Base-by-base conservation (phyloP, 2,888 invertebrate species). In the Galerucella nymphaeae region DNA sequence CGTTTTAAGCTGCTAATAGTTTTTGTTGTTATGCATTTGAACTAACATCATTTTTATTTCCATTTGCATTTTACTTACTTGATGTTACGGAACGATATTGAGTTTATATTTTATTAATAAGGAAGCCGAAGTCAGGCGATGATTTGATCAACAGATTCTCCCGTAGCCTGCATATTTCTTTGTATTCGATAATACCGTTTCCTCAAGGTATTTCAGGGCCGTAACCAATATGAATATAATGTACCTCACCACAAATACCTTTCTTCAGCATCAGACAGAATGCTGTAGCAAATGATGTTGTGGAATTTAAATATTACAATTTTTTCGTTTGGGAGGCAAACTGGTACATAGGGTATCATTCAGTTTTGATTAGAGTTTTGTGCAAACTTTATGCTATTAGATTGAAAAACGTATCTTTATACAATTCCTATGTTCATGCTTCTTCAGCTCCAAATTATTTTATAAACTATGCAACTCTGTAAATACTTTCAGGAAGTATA, bases 211-310 rank as follows among this genome's bases (percentile, higher is more conserved):
- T 55, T 65, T 65, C 53, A 65, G 53, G 53, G 53, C 53, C 38
- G 38, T 65, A 65, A 53, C 38, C 30, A 65, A 65, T 64, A 45
- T 20, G 50, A 20, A n/a, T 23, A 64, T 48, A 64, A 55, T 53
- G 65, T 16, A 55, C 9, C 30, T 9, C 9, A 38, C 30, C 30
- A 38, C 9, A 38, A 38, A 30, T 23, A 23, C 23, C 23, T 23
- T 23, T 23, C 23, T 23, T 23, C 23, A 23, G 23, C 4, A 23
- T 23, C 23, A 23, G 23, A 23, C 30, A 30, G 30, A 30, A 30
- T 30, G 30, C 30, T 30, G 30, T 30, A 30, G 30, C 6, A 30
- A 30, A 30, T 6, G 6, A 30, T 30, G 30, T 30, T 30, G 5
- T 30, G 6, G 30, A 30, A 30, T 30, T 30, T 30, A 30, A 30